Conservation (phyloP, 2,113 vertebrate genomes). For the Saguinus imperator region DNA sequence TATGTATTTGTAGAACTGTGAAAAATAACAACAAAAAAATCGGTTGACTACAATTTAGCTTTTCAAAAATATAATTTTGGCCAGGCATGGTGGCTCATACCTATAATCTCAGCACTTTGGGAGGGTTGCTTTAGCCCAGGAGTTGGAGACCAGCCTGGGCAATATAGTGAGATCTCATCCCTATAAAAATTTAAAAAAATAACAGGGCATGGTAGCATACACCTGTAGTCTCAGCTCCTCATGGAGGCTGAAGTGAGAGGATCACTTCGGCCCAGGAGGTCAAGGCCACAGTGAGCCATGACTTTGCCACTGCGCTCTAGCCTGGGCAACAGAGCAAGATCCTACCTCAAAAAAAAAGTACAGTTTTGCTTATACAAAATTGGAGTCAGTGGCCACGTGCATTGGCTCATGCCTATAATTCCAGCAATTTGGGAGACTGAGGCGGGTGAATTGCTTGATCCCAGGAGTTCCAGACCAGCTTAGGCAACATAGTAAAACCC, state of each 20-base stretch:
- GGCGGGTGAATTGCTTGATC: no score
- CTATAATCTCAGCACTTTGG: not conserved
- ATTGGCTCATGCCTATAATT: no score
- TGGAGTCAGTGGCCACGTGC: not conserved
- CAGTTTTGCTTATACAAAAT: not conserved
- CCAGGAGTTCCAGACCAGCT: no score
- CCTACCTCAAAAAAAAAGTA: not conserved
- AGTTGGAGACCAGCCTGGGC: not conserved
- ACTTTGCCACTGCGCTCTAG: not conserved
- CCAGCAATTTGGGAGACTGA: no score
- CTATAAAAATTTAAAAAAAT: not conserved
- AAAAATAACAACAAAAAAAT: slow-evolving; percentile 14
- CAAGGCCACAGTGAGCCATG: not conserved
- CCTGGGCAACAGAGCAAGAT: not conserved
- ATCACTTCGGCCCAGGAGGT: not conserved
- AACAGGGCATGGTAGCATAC: not conserved
- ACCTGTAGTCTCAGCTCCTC: not conserved
- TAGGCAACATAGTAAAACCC: no score
- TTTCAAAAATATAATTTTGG: slow-evolving; percentile 27
- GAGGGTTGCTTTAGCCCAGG: not conserved
- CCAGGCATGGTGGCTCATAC: not conserved
- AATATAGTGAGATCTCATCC: not conserved
- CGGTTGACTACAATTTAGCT: not conserved
- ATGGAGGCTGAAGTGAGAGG: not conserved
- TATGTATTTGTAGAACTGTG: slow-evolving; percentile 22